Base-by-base conservation (phyloP, 2,888 invertebrate genomes). In the Erpobdella octoculata region DNA sequence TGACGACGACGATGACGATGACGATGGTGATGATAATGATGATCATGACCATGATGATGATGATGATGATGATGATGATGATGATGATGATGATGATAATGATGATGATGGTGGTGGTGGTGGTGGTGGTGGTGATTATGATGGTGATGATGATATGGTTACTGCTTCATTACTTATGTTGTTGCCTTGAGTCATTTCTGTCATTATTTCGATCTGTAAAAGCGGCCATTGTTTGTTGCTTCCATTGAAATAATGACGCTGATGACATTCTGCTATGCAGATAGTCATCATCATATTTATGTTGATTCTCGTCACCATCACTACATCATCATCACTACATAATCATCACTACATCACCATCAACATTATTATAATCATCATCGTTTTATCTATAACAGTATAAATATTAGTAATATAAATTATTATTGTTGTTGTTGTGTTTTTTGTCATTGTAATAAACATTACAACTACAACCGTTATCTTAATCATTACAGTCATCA, bases 1-100 rank as follows among this genome's bases (percentile, higher is more conserved):
- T 46, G 67, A 67, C 25, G 41, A 41, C 25, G 67, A 41, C 25
- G 67, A 38, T 38, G 67, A 38, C 28, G 67, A n/a, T 21, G 67
- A 41, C 25, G 67, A 21, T 67, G 41, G 46, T 67, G 46, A 67
- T 53, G 53, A n/a, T 48, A 25, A 41, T 41, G 41, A 41, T 53
- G 4, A 21, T 25, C n/a, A 8, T 28, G 21, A 9, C 53, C 6
- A 48, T 53, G 53, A 21, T 53, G 53, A n/a, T 6, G n/a, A 18
- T 28, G 12, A 53, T 15, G 53, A 53, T 1, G 53, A n/a, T 53
- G 53, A 1, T 53, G 53, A 53, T 53, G 53, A 9, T 53, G 53
- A 53, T n/a, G 53, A 53, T 9, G 53, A 53, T 12, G 53, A 53
- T 53, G 53, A 53, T 53, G 5, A 53, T n/a, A 1, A 53, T 4